Percentiles rank a stretch among this genome's conserved stretches.
Conservation (phyloP, 92 coral and sea anemone genomes). For the Montipora capitata region DNA sequence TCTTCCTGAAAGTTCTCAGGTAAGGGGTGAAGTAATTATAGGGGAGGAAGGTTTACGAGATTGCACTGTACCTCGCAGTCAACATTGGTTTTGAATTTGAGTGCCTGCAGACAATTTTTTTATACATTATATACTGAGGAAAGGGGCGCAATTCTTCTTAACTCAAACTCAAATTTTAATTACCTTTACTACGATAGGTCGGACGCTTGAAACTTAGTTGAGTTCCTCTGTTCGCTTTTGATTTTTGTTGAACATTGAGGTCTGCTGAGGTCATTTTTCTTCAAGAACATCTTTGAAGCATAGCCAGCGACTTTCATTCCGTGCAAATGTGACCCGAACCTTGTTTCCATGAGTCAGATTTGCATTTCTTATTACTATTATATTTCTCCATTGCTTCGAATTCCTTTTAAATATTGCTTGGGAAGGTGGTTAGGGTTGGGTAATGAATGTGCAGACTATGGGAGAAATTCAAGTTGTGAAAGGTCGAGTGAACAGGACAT, state of each 20-base stretch:
- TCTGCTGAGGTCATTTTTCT: neutral
- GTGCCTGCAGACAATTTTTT: neutral
- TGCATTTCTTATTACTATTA: neutral
- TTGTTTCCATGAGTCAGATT: neutral
- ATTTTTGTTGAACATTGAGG: too few species aligned
- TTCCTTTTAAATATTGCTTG: neutral
- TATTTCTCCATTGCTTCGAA: neutral
- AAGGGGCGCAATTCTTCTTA: too few species aligned
- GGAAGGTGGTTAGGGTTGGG: neutral
- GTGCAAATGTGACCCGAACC: neutral
- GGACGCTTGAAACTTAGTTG: neutral
- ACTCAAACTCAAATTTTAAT: neutral
- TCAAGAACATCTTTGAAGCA: neutral
- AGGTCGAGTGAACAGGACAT: neutral
- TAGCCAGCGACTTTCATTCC: neutral
- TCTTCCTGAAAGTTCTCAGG: neutral
- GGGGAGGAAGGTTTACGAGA: neutral
- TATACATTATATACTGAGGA: too few species aligned
- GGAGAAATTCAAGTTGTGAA: neutral
- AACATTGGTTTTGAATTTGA: neutral
- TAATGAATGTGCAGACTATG: neutral
- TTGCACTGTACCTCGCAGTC: neutral
- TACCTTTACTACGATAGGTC: constrained; percentile 11
- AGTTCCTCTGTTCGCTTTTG: neutral
- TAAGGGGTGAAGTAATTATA: neutral